Percentiles rank a stretch among this genome's conserved stretches.
These are phyloP conservation scores for Charadrius vociferus DNA, from an alignment of 2,113 vertebrate species.

Conservation along the genomic window DNA sequence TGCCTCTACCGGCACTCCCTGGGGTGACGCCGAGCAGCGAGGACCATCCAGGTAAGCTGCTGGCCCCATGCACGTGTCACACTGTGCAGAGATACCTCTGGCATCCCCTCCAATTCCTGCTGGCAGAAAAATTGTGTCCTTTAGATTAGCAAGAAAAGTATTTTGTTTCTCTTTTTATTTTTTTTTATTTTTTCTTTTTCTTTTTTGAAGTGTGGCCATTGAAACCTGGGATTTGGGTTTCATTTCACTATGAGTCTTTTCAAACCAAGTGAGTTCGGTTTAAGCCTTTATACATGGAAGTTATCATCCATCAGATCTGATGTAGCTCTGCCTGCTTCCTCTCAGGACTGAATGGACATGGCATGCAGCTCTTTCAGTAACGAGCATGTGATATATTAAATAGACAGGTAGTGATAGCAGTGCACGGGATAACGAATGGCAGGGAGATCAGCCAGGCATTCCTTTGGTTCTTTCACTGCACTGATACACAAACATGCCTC, in stretches of 20 bases:
- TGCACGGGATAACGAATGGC: not conserved
- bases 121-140: not conserved
- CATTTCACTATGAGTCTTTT: not conserved
- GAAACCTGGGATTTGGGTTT: not conserved
- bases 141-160: not conserved
- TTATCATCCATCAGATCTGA: not conserved
- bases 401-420: not conserved
- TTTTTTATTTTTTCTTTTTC: not conserved
- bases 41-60: slow-evolving; percentile 25
- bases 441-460: not conserved
- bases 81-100: not conserved
- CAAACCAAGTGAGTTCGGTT: not conserved
- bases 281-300: not conserved
- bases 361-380: not conserved
- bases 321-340: not conserved
- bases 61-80: not conserved
- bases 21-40: not conserved
- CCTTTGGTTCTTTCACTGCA: not conserved
- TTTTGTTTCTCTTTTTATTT: not conserved
- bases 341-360: not conserved
- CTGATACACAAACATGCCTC: not conserved
- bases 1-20: not conserved
- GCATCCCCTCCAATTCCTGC: not conserved
- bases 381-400: not conserved
- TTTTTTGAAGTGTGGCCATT: not conserved